phyloP scores from a whole-genome alignment of 2,113 vertebrate species.

The Aegotheles bennettii region DNA sequence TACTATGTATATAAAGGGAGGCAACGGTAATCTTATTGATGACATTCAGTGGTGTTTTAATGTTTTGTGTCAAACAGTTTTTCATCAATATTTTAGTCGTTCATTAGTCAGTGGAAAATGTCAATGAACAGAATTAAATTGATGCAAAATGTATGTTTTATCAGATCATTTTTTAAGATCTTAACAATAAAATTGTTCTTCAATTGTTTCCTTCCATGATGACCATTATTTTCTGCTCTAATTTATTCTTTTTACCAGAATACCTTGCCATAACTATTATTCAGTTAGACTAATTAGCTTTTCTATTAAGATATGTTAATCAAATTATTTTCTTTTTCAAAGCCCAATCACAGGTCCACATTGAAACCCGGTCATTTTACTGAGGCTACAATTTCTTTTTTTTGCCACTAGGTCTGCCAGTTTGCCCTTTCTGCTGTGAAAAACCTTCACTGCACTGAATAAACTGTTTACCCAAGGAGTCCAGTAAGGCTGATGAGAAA shows the following conservation, averaged over 20 bases:
- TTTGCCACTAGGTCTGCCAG: neutral
- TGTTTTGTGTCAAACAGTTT: neutral
- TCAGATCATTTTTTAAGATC: neutral
- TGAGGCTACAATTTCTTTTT: neutral
- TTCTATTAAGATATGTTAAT: neutral
- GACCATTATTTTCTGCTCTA: neutral
- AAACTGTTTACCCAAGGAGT: neutral
- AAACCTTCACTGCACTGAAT: neutral
- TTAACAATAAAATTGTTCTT: neutral
- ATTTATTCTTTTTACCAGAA: neutral
- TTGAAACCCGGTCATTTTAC: neutral
- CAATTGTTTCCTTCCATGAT: neutral
- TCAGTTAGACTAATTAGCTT: neutral
- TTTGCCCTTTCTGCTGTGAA: neutral
- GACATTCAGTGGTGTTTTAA: neutral
- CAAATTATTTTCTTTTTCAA: neutral
- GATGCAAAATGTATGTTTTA: neutral
- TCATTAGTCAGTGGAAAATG: neutral
- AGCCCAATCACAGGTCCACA: neutral
- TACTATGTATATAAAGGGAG: neutral
- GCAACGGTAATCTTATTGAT: neutral
- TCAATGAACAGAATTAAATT: neutral
- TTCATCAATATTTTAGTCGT: neutral
- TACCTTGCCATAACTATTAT: neutral
- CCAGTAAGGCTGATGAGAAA: neutral